phyloP scores from a whole-genome alignment of 1,140 invertebrate species.

The Hylaeus volcanicus region DNA sequence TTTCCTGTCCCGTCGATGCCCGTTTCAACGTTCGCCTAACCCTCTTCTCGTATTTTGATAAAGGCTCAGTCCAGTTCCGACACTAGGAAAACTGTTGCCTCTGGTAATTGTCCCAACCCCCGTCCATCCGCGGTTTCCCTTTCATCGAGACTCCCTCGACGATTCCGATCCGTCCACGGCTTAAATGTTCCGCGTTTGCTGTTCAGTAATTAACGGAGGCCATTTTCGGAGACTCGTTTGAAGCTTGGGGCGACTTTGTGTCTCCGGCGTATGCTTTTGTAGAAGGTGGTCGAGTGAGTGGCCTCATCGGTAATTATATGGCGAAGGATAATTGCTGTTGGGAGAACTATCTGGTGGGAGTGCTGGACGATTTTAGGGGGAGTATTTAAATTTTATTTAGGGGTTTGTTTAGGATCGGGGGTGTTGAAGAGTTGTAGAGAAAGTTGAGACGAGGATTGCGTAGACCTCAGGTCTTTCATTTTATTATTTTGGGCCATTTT shows the following conservation, averaged over 20 bases:
- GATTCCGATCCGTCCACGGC: neutral
- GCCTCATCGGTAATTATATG: neutral
- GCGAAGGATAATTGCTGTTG: neutral
- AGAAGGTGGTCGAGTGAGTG: too few relatives aligned
- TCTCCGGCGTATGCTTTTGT: neutral
- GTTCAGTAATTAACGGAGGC: neutral
- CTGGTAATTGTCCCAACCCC: neutral
- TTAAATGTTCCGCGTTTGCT: neutral
- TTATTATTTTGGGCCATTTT: too few relatives aligned
- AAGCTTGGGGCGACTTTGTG: neutral
- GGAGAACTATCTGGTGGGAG: too few relatives aligned
- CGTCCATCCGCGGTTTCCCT: neutral
- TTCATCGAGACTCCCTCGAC: neutral
- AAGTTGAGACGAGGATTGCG: too few relatives aligned
- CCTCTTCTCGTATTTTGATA: conserved; percentile 1
- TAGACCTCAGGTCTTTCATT: too few relatives aligned
- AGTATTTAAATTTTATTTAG: too few relatives aligned
- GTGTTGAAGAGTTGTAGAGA: too few relatives aligned
- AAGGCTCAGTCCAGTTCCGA: neutral
- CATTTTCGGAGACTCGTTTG: neutral
- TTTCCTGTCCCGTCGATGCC: neutral
- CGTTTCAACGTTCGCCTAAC: neutral
- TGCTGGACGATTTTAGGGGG: too few relatives aligned
- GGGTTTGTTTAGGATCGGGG: too few relatives aligned
- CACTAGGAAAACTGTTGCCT: conserved; percentile 1